These are phyloP conservation scores for Latrodectus elegans DNA, from an alignment of 2,888 invertebrate genomes.

Conservation along the genomic window DNA sequence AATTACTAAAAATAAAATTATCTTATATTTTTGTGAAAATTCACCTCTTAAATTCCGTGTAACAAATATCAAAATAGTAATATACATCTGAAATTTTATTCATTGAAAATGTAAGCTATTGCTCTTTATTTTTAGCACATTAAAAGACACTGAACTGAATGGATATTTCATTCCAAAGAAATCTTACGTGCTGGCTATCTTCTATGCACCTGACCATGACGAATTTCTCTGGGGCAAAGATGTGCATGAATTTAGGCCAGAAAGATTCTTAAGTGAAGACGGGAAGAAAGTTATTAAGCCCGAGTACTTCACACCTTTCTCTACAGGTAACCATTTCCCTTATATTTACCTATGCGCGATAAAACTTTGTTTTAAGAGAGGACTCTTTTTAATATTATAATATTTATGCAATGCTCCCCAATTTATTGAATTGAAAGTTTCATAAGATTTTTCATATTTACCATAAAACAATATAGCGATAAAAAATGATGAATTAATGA, in stretches of 20 bases:
- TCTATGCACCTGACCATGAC: conserved; percentile 56
- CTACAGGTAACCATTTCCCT: conserved; percentile 45
- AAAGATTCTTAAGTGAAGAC: conserved; percentile 53
- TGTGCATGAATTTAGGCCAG: conserved; percentile 31
- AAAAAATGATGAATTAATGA: too few species aligned
- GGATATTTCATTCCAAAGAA: conserved; percentile 57
- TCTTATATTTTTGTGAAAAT: background rate
- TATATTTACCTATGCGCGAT: background rate
- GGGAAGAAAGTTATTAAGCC: conserved; percentile 44
- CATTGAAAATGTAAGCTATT: background rate
- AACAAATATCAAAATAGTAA: background rate
- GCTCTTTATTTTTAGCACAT: conserved; percentile 22
- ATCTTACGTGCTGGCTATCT: conserved; percentile 30
- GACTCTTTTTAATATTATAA: too few species aligned
- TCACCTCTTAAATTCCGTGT: background rate
- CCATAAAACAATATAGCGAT: too few species aligned
- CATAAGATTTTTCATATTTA: too few species aligned
- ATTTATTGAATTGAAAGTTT: too few species aligned
- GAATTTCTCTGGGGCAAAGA: conserved; percentile 49
- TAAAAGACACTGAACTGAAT: conserved; percentile 45
- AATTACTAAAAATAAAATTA: too few species aligned
- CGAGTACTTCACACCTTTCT: conserved; percentile 70
- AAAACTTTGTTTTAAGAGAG: too few species aligned
- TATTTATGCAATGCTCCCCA: too few species aligned
- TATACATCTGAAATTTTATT: background rate